Base-by-base conservation (phyloP, 2,888 invertebrate species). In the Nemoura dubitans region DNA sequence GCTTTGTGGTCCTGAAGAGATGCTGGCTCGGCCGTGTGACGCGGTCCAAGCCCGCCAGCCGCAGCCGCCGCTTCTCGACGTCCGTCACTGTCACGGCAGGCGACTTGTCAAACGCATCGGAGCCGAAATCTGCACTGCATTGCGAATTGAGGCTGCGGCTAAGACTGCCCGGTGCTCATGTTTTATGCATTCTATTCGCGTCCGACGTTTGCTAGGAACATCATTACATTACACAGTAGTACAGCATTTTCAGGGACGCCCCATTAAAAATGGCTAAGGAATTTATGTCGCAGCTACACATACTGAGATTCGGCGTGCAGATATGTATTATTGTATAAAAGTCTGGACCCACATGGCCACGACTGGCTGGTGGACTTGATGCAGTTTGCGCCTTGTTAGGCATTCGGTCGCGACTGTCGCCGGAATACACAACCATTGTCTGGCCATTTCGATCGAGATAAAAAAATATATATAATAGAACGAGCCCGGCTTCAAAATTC, bases 231-330 rank as follows among this genome's bases (percentile, higher is more conserved):
- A 86, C 30, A 16, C n/a, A 42, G 78, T 80, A 80, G 43, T 29
- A 76, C 86, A 30, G 76, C 83, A 29, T 27, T 82, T n/a, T 82
- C 42, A 29, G 42, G 86, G 83, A 84, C 86, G 86, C 86, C 87
- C 87, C 87, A 87, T 87, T 87, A 87, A 87, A 86, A 87, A 87
- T 87, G 87, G 85, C 85, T n/a, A 59, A 80, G 85, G 87, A 87
- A 87, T 87, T 87, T 85, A 85, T 85, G 85, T 87, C 36, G 5
- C 26, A 26, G n/a, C 30, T 83, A 26, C 26, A 83, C 26, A 25
- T 42, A 36, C 26, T 6, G 16, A 83, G 83, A 42, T 42, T 83
- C 83, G 14, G 83, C 43, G 83, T 42, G 83, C 25, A 83, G 36
- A 83, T 83, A 83, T 29, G 59, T 59, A 59, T 59, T 81, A 6